Evolutionary conservation across 2,888 invertebrate species (phyloP), one percentile per base, ranked within the genome.

Genomic region (Platerodrilus igneus): DNA sequence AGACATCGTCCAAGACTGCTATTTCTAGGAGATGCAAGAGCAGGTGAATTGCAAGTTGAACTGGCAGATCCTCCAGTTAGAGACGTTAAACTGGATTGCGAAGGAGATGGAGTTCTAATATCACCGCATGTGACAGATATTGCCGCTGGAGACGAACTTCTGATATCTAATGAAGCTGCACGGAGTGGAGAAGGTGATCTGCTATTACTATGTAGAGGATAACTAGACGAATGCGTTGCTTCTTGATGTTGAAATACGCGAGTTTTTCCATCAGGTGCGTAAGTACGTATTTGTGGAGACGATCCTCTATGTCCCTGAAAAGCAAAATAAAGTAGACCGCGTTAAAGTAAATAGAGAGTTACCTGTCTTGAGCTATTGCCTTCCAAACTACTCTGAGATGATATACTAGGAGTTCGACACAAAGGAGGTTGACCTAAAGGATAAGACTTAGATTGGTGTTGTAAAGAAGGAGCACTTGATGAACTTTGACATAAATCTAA

Each of bases 231-330:
- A 46, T 66, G 66, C 1, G 57, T 55, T 11, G 66, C 64, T 51
- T 65, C 64, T 35, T 61, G 61, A 31, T 64, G 61, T 34, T 57
- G 57, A 16, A 57, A 53, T 13, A 57, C 47, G 9, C 81, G 77
- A 10, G 71, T 72, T 29, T 84, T 78, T 1, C 87, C 87, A 59
- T 88, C 88, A 0, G 87, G 87, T 11, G 85, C 86, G 56, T 84
- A 87, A 0, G 88, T 85, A 48, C 87, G 77, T 51, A 88, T 88
- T 51, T 87, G 87, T 1, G 88, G 88, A 1, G 88, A 88, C 0
- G 86, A 86, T 4, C 86, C 86, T 22, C 87, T 82, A 59, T 86
- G 86, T 51, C 80, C 79, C 77, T 81, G 66, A 26, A 44, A 46
- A 29, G n/a, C n/a, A n/a, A n/a, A n/a, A n/a, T n/a, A n/a, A n/a